Conservation (phyloP, 2,797 vertebrate species). For the Sebastes glaucus region DNA sequence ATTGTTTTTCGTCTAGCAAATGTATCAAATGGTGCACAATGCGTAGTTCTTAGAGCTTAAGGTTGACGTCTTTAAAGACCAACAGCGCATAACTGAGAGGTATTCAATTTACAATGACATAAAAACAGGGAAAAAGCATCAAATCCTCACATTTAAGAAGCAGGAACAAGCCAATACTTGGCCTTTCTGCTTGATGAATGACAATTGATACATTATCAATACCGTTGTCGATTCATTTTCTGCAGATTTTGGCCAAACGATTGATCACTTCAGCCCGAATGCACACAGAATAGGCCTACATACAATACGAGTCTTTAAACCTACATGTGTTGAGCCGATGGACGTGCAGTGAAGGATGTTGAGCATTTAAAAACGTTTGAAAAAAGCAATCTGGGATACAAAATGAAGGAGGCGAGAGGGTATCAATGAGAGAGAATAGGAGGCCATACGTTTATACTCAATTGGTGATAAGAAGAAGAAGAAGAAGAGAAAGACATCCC, state of each 20-base stretch:
- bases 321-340: neutral
- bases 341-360: neutral
- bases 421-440: neutral
- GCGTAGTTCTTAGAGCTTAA: neutral
- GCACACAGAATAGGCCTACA: neutral
- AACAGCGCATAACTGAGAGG: neutral
- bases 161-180: neutral
- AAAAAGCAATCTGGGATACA: neutral
- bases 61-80: neutral
- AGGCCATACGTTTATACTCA: neutral
- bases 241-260: neutral
- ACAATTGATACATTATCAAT: neutral
- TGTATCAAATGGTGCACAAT: neutral
- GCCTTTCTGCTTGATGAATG: neutral
- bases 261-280: neutral
- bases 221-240: neutral
- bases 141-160: neutral
- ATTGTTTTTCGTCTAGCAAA: neutral
- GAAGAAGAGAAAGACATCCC: constrained; percentile 4
- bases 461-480: neutral
- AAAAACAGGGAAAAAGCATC: neutral
- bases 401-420: neutral
- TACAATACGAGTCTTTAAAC: neutral
- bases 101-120: neutral
- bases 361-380: neutral